Conservation (phyloP, 1,140 invertebrate genomes). For the Nomia melanderi region DNA sequence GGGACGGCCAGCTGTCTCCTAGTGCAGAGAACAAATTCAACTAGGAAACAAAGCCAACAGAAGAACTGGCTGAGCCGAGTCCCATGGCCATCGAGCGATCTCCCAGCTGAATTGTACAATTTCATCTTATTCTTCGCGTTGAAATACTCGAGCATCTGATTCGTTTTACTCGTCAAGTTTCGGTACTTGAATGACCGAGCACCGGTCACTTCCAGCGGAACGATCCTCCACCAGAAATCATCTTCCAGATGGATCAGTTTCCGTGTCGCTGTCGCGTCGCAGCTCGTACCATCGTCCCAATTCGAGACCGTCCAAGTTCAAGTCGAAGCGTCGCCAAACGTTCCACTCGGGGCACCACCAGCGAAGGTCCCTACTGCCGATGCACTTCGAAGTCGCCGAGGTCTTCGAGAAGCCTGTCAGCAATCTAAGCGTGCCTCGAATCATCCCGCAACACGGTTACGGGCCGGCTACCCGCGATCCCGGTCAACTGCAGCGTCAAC, state of each 20-base stretch:
- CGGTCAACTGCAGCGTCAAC: slow-evolving; percentile 43
- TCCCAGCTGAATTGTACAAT: too few species aligned
- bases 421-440: slow-evolving; percentile 76
- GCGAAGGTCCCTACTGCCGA: slow-evolving; percentile 66
- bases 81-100: too few species aligned
- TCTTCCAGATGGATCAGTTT: slow-evolving; percentile 67
- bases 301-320: slow-evolving; percentile 73
- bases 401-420: slow-evolving; percentile 75
- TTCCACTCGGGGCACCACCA: slow-evolving; percentile 77
- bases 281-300: slow-evolving; percentile 66
- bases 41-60: too few species aligned
- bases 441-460: slow-evolving; percentile 71
- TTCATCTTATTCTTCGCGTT: too few species aligned
- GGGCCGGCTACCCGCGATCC: slow-evolving; percentile 17
- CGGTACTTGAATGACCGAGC: too few species aligned
- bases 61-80: too few species aligned
- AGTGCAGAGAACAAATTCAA: too few species aligned
- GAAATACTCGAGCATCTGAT: too few species aligned
- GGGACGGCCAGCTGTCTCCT: too few species aligned
- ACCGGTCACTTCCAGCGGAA: too few species aligned
- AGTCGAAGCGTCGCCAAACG: slow-evolving; percentile 77
- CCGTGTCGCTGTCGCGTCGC: slow-evolving; percentile 63
- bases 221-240: too few species aligned
- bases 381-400: slow-evolving; percentile 77
- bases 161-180: too few species aligned